Base-by-base conservation (phyloP, 2,888 invertebrate genomes). In the Odontothrips loti region DNA sequence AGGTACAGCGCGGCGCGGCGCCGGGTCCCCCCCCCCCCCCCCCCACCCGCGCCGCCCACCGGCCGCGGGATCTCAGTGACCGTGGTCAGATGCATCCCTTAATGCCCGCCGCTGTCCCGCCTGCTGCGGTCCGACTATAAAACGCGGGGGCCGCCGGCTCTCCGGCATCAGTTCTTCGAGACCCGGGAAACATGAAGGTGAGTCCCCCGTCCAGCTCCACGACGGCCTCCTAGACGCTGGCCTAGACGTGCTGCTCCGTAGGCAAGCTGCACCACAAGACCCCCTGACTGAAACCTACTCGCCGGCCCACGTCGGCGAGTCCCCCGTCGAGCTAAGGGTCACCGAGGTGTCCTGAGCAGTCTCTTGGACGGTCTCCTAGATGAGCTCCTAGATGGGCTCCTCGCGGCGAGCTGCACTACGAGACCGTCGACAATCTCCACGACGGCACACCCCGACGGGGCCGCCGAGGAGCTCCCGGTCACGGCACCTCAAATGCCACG, bases 181-280 rank as follows among this genome's bases (percentile, higher is more conserved):
- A 75, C 68, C 34, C 68, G 68, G 68, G 68, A 75, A 75, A 75
- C 68, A 75, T 75, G 68, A 75, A 75, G 68, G 68, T 75, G 27
- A 23, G 68, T 75, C 58, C 15, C 58, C 6, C 6, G 58, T 15
- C 58, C 20, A 15, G 17, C 20, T 15, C 15, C 15, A 15, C 20
- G 20, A 6, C 15, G 58, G 15, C 4, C 3, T 43, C 34, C 34
- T 43, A 43, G 34, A 6, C 6, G 34, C 2, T 6, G 34, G 34
- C 34, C 3, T 6, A 43, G 34, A 43, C 6, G 34, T 4, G 34
- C 34, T 43, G 51, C 51, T 9, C 10, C 51, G 9, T 2, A 1
- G 15, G 20, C 51, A 10, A 51, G 51, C 51, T 17, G 4, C 20
- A 51, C 51, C 20, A 2, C 20, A 1, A 17, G 15, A 2, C 51